Evolutionary conservation across 2,113 vertebrate genomes (phyloP), one percentile per base, ranked within the genome.

Genomic region (Telmatochromis sp.): DNA sequence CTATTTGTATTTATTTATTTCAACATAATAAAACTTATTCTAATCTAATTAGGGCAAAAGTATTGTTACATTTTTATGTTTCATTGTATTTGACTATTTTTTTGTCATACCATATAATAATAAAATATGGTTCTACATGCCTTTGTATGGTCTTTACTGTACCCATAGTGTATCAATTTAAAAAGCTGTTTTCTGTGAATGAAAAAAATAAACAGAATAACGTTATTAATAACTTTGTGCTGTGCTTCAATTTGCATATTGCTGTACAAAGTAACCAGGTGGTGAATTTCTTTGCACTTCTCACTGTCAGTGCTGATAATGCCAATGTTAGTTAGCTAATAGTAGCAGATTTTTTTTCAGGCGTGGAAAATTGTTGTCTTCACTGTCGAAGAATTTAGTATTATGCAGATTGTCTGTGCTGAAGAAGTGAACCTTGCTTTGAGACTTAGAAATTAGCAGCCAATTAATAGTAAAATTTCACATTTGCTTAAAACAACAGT

Each of bases 401-500:
- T 65, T 65, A 37, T 37, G 60, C 60, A 87, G 65, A 35, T 45
- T 60, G 31, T 12, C 26, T 78, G 71, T 50, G 15, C 17, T 28
- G 26, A 78, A 50, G 71, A 78, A n/a, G 15, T 19, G 23, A 50
- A 31, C 45, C 40, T 45, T 14, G 7, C 35, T 68, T 42, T 10
- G n/a, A 86, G 51, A 87, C 37, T n/a, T 35, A 9, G 75, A 68
- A 85, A 92, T 81, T 71, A 89, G 37, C n/a, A 75, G n/a, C 81
- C 87, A 92, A 89, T 91, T 92, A 90, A 90, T 80, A 45, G 51
- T 63, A 47, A 89, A 73, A 87, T 79, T 51, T 82, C 23, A 40
- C 57, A 47, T 19, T 57, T 23, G 42, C 81, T 87, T 45, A 31
- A 81, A 83, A 87, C 87, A 90, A 86, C 86, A 68, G 12, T 4